Conservation (phyloP, 37 sponge, comb jelly and placozoan genomes). For the Bolinopsis microptera region DNA sequence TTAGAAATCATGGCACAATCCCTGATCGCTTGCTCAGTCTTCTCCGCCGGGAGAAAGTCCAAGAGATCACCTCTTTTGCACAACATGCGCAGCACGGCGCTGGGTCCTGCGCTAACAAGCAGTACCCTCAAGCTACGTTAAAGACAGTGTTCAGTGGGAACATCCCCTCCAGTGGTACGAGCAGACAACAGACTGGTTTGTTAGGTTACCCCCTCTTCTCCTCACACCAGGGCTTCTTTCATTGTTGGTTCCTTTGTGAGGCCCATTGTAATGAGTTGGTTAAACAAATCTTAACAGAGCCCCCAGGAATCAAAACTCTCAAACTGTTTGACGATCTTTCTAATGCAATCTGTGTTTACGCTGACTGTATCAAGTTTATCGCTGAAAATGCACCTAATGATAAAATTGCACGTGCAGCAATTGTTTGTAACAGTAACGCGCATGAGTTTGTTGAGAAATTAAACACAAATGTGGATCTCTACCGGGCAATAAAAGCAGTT, state of each 20-base stretch:
- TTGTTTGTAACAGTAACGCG: background rate
- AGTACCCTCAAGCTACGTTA: background rate
- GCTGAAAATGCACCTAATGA: background rate
- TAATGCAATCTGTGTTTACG: conserved; percentile 12
- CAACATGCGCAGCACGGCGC: background rate
- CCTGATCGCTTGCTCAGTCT: background rate
- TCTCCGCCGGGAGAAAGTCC: background rate
- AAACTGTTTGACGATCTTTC: conserved; percentile 47
- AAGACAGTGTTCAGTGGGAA: background rate
- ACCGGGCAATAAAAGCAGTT: background rate
- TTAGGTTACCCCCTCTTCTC: background rate
- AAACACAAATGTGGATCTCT: conserved; percentile 5
- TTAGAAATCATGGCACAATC: background rate
- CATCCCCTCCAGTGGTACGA: background rate
- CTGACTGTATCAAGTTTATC: conserved; percentile 32
- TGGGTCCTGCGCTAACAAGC: background rate
- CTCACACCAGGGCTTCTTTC: background rate
- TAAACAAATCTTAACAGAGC: background rate
- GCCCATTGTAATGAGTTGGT: conserved; percentile 5
- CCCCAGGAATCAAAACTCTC: background rate
- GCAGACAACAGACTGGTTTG: background rate
- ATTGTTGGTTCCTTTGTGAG: conserved; percentile 11
- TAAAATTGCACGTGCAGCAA: background rate
- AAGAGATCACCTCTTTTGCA: background rate
- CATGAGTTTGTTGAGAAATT: background rate